phyloP scores from a whole-genome alignment of 2,888 invertebrate genomes.

The Ypsolopha scabrella region DNA sequence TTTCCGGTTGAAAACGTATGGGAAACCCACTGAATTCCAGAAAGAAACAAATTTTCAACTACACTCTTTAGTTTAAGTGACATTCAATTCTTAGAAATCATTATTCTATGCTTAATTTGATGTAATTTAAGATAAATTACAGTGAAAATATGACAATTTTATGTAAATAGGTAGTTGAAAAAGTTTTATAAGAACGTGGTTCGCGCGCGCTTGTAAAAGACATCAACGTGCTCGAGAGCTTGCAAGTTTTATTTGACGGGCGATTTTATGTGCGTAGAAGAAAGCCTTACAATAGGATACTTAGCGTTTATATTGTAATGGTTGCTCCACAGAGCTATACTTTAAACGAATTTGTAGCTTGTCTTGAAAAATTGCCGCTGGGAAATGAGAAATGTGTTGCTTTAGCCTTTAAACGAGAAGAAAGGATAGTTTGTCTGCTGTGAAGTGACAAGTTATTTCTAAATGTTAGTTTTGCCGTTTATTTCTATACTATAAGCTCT shows the following conservation, averaged over 20 bases:
- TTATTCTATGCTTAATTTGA: too few relatives aligned
- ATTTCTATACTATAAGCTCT: too few relatives aligned
- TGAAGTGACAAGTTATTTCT: too few relatives aligned
- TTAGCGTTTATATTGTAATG: slow-evolving; percentile 4
- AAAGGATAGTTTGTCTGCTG: too few relatives aligned
- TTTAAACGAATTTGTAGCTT: background rate
- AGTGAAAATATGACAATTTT: too few relatives aligned
- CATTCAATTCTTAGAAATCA: too few relatives aligned
- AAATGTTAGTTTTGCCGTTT: too few relatives aligned
- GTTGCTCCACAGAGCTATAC: background rate
- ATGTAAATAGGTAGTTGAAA: too few relatives aligned
- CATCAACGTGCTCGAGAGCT: slow-evolving; percentile 34
- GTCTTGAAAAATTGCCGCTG: background rate
- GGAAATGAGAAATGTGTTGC: background rate
- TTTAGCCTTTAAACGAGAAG: too few relatives aligned
- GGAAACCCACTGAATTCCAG: background rate
- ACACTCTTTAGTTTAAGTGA: too few relatives aligned
- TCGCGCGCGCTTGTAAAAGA: slow-evolving; percentile 36
- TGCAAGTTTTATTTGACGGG: slow-evolving; percentile 2
- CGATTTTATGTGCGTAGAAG: slow-evolving; percentile 1
- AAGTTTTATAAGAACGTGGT: slow-evolving; percentile 3
- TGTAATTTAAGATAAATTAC: too few relatives aligned
- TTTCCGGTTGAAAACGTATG: slow-evolving; percentile 5
- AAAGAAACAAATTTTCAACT: background rate
- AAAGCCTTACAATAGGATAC: slow-evolving; percentile 5